A percentile compares a stretch with the other conserved stretches of the same genome.
Conservation (phyloP, 30 jellyfish, hydroid and myxozoan genomes). For the Haliclystus octoradiatus region DNA sequence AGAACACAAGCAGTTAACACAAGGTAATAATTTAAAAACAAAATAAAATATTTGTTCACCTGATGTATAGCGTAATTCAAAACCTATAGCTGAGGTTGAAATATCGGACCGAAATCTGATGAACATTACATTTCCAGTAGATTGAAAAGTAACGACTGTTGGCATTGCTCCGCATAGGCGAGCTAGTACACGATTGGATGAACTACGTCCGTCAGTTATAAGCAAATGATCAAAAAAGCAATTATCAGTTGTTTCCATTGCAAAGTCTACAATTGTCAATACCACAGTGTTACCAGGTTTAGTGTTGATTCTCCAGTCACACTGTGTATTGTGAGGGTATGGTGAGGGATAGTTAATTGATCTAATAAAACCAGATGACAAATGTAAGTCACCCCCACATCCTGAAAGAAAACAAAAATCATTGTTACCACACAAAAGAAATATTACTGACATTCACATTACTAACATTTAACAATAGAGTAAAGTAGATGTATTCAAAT, state of each 20-base stretch:
- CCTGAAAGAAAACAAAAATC: slow-evolving; percentile 10
- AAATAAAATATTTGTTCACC: slow-evolving; percentile 26
- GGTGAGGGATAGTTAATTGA: slow-evolving; percentile 62
- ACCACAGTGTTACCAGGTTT: slow-evolving; percentile 41
- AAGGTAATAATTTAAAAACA: too few species aligned
- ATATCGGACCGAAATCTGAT: slow-evolving; percentile 26
- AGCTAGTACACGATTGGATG: slow-evolving; percentile 8
- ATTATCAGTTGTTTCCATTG: slow-evolving; percentile 25
- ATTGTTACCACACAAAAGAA: too few species aligned
- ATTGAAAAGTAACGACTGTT: slow-evolving; percentile 6
- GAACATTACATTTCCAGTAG: slow-evolving; percentile 26
- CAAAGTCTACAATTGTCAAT: slow-evolving; percentile 24
- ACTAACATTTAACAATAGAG: too few species aligned
- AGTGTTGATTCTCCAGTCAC: slow-evolving; percentile 52
- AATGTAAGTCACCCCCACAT: slow-evolving; percentile 74
- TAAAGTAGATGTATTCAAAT: too few species aligned
- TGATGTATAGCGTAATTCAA: slow-evolving; percentile 31
- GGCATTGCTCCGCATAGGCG: slow-evolving; percentile 37
- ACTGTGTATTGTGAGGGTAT: slow-evolving; percentile 29
- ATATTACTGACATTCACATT: too few species aligned
- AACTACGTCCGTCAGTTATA: slow-evolving; percentile 37
- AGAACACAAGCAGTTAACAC: too few species aligned
- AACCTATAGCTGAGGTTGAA: slow-evolving; percentile 23
- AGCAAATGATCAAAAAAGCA: slow-evolving; percentile 44
- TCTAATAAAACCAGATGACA: slow-evolving; percentile 41